Evolutionary conservation across 2,113 vertebrate genomes (phyloP), one percentile per base, ranked within the genome.

Genomic region (Urocolius indicus): DNA sequence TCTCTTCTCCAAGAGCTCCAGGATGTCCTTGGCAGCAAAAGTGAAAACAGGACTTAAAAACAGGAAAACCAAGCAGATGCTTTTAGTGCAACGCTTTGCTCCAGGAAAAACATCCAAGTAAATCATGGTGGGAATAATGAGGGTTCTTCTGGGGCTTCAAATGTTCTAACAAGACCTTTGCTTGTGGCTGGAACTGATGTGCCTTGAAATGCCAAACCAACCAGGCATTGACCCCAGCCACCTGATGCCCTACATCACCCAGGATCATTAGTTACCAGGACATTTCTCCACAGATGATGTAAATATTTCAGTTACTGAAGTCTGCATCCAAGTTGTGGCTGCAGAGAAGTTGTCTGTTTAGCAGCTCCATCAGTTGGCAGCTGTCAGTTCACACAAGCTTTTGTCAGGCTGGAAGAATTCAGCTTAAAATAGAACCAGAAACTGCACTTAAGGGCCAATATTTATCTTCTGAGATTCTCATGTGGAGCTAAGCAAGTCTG

Each of bases 1-100:
- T 87, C 99, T 98, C 96, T 99, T 99, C 97, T 99, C 99, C 95
- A 99, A 87, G 83, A 99, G 98, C 98, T 99, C 99, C 98, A 99
- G 90, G 69, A 99, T 98, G 91, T 99, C 99, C 99, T 99, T 77
- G 92, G 72, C 85, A 86, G 94, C 87, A 90, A 54, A 90, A 82
- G 49, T 89, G 88, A 9, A 62, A 17, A 58, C 54, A 74, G 83
- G 72, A 61, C 19, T 8, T 36, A 18, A 11, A 16, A 45, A 74
- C 51, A 10, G 29, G 38, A 17, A 32, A 48, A 34, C 32, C 59
- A 59, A 65, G 16, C 18, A 76, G 52, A 58, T 11, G 1, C n/a
- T 48, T 55, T 59, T 30, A n/a, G 36, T 11, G 9, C 32, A 30
- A 30, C 71, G 63, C 61, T 78, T 59, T 83, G 29, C 54, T 76